These are phyloP conservation scores for Rhynchonycteris naso DNA, from an alignment of 2,797 vertebrate species.

Conservation along the genomic window DNA sequence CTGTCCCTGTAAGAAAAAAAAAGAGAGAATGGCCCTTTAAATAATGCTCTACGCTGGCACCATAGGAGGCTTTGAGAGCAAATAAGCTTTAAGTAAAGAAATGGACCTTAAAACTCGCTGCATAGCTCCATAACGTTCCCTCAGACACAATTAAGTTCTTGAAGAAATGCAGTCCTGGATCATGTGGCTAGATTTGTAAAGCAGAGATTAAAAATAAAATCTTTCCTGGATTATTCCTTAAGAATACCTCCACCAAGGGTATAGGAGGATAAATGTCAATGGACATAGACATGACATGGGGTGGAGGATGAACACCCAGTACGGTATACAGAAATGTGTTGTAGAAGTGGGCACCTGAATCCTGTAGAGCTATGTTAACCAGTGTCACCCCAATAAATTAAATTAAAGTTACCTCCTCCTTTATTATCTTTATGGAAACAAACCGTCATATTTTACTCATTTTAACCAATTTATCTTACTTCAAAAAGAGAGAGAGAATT, in stretches of 20 bases:
- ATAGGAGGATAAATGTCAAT: too few species aligned
- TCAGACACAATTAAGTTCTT: background rate
- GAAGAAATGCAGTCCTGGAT: background rate
- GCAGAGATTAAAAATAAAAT: background rate
- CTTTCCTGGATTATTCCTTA: slow-evolving; percentile 7
- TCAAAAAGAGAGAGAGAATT: background rate
- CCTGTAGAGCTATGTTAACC: too few species aligned
- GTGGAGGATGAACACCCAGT: too few species aligned
- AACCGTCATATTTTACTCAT: background rate
- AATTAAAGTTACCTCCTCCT: background rate
- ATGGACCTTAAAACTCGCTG: background rate
- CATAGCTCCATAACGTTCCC: background rate
- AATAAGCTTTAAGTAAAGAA: background rate
- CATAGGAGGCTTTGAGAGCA: background rate
- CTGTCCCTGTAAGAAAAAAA: too few species aligned
- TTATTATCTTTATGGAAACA: slow-evolving; percentile 1
- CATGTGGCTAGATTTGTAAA: background rate
- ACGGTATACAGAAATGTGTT: too few species aligned
- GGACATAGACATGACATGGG: too few species aligned
- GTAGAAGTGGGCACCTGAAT: too few species aligned
- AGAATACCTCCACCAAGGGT: background rate
- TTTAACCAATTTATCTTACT: slow-evolving; percentile 4
- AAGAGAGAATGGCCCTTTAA: background rate
- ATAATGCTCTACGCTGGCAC: background rate
- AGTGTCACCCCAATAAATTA: too few species aligned